phyloP scores from a whole-genome alignment of 2,113 vertebrate species.

The Andinoacara biseriatus region DNA sequence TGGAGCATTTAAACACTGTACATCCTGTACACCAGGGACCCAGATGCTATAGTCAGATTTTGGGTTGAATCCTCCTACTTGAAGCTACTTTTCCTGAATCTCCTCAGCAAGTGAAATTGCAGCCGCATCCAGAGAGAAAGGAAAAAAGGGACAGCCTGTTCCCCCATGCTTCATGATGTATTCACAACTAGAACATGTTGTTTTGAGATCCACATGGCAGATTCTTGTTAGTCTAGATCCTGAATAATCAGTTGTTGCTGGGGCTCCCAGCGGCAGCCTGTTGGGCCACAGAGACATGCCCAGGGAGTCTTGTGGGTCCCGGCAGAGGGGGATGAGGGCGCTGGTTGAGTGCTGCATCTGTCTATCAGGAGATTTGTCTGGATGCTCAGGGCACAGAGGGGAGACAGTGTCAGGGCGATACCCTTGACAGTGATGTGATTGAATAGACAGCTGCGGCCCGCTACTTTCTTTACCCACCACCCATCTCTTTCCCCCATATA shows the following conservation, averaged over 20 bases:
- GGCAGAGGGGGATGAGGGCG: conserved; percentile 28
- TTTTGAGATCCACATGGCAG: conserved; percentile 69
- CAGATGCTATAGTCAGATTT: neutral
- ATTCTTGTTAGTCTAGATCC: conserved; percentile 69
- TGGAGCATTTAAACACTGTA: neutral
- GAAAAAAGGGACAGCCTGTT: conserved; percentile 49
- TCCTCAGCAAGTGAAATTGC: conserved; percentile 9
- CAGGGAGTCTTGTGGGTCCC: conserved; percentile 47
- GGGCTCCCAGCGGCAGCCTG: conserved; percentile 45
- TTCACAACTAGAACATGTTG: conserved; percentile 67
- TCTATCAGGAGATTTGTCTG: conserved; percentile 76
- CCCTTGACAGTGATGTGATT: conserved; percentile 83
- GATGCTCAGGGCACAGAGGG: conserved; percentile 68
- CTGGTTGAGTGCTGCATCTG: conserved; percentile 66
- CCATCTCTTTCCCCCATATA: conserved; percentile 40
- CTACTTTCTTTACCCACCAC: conserved; percentile 69
- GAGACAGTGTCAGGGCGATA: conserved; percentile 79
- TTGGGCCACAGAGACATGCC: conserved; percentile 55
- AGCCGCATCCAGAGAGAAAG: conserved; percentile 29
- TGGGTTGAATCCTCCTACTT: conserved; percentile 30
- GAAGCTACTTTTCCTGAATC: conserved; percentile 23
- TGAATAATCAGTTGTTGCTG: conserved; percentile 73
- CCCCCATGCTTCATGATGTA: conserved; percentile 65
- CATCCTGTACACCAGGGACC: neutral
- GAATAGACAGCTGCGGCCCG: conserved; percentile 76